Evolutionary conservation across 2,888 invertebrate genomes (phyloP), one percentile per base, ranked within the genome.

Genomic region (Tetrapedia diversipes): DNA sequence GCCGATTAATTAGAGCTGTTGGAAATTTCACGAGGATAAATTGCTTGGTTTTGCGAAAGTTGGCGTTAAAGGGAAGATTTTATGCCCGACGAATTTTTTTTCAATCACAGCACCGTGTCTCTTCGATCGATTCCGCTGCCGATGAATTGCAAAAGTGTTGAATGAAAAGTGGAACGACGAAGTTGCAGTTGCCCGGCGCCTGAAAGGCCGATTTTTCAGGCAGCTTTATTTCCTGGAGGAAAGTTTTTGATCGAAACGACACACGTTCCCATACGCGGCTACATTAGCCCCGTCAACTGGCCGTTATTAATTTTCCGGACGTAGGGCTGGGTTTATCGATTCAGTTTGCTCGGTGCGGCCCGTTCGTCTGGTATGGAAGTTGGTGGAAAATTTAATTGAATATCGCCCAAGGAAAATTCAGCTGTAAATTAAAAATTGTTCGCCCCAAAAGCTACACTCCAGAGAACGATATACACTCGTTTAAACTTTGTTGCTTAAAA

Each of bases 241-340:
- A 63, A 39, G 49, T 63, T 63, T n/a, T 39, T 19, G 51, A 29
- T 51, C 14, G 27, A 10, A 29, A 24, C 32, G 24, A 37, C 11
- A 24, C 29, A 4, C 39, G 19, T 39, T 11, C 8, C 6, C 7
- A 29, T 47, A 14, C n/a, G 14, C 4, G 29, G 34, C 37, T 19
- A 37, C 51, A 63, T 63, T 63, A 63, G 19, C 8, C 10, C 16
- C 10, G 24, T 24, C 32, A 10, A 8, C 32, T 24, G 10, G 11
- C 19, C 27, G n/a, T 45, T 29, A 54, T 54, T 54, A 34, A 34
- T 54, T 54, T 54, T 7, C 34, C 3, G 8, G 7, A 54, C 27
- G 19, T 34, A 54, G 16, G 22, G 19, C 14, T 16, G 22, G 22
- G 22, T 22, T 54, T 22, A 37, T 54, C 34, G 22, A 16, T 54